Conservation (phyloP, 2,888 invertebrate species). For the Mactromeris polynyma region DNA sequence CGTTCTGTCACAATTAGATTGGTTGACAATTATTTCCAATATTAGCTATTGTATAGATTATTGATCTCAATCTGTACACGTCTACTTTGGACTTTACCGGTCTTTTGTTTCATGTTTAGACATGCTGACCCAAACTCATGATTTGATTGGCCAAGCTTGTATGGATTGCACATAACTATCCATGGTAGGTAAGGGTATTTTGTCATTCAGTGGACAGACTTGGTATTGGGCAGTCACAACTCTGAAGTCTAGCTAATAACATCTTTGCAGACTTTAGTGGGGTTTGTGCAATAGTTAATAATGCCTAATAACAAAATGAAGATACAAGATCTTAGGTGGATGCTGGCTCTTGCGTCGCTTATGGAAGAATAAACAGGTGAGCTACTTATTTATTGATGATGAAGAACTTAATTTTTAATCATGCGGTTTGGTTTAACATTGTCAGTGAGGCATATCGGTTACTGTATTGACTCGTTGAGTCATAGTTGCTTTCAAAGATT, state of each 20-base stretch:
- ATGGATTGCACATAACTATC: conserved; percentile 65
- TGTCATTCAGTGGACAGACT: conserved; percentile 68
- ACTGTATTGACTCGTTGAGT: background rate
- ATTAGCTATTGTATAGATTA: conserved; percentile 58
- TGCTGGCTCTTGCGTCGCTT: conserved; percentile 66
- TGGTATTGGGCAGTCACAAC: conserved; percentile 61
- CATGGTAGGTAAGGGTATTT: conserved; percentile 68
- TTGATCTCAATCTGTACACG: conserved; percentile 58
- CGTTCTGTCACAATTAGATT: conserved; percentile 40
- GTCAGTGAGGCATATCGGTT: conserved; percentile 24
- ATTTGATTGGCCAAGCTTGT: conserved; percentile 60
- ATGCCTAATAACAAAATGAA: conserved; percentile 64
- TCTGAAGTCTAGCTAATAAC: conserved; percentile 62
- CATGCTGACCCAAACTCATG: conserved; percentile 52
- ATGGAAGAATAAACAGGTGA: conserved; percentile 50
- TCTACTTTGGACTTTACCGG: conserved; percentile 65
- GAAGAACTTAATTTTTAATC: background rate
- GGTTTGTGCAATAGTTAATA: conserved; percentile 37
- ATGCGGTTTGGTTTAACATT: background rate
- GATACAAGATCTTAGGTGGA: conserved; percentile 66
- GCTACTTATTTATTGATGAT: background rate
- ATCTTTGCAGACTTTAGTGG: conserved; percentile 64
- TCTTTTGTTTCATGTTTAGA: conserved; percentile 66
- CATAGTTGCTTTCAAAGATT: conserved; percentile 34
- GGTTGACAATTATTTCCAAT: conserved; percentile 44